A percentile compares a stretch with the other conserved stretches of the same genome.
These are phyloP conservation scores for Peromyscus aztecus DNA, from an alignment of 2,797 vertebrate species.

Conservation along the genomic window DNA sequence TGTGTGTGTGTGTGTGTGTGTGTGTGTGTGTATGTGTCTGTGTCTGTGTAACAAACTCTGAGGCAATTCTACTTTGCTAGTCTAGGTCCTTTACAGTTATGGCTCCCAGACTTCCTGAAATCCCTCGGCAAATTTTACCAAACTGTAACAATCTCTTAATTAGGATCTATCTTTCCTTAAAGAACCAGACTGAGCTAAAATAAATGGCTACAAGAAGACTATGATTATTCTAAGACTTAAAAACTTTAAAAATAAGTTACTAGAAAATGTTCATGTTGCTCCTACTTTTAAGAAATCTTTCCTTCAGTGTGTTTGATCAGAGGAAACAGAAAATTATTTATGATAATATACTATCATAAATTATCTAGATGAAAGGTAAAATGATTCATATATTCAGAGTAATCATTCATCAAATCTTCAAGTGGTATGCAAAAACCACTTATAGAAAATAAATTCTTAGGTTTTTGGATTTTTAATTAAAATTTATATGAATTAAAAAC, in stretches of 20 bases:
- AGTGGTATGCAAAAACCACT: slow-evolving; percentile 66
- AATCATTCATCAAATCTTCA: slow-evolving; percentile 71
- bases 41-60: not conserved
- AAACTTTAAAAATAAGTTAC: slow-evolving; percentile 18
- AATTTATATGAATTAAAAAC: slow-evolving; percentile 79
- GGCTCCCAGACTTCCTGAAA: not conserved
- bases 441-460: slow-evolving; percentile 66
- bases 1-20: not conserved
- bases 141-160: not conserved
- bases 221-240: not conserved
- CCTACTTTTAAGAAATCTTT: slow-evolving; percentile 45
- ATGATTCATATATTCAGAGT: slow-evolving; percentile 71
- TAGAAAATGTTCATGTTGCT: slow-evolving; percentile 55
- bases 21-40: not conserved
- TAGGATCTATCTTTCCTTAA: not conserved
- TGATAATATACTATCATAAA: slow-evolving; percentile 51
- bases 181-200: not conserved
- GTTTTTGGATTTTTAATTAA: slow-evolving; percentile 70
- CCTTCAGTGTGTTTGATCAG: slow-evolving; percentile 54
- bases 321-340: slow-evolving; percentile 61
- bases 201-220: not conserved
- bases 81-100: not conserved
- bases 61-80: not conserved
- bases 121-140: not conserved
- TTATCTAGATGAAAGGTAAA: slow-evolving; percentile 68